Base-by-base conservation (phyloP, 2,113 vertebrate species). In the Cercocebus atys region DNA sequence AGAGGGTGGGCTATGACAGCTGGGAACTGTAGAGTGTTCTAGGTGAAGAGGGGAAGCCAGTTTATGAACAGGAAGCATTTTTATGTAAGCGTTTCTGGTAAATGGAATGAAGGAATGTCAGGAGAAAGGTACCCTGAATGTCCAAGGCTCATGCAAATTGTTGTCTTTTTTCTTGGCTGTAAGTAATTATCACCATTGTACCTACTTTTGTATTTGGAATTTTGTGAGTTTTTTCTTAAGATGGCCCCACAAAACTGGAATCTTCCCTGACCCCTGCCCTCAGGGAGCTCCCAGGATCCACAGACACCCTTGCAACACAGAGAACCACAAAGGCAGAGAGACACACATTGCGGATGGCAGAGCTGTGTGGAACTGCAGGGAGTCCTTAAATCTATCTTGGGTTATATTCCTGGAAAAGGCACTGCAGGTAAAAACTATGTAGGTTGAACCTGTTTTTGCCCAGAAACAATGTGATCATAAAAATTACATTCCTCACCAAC, bases 391-490 rank as follows among this genome's bases (percentile, higher is more conserved):
- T 87, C 70, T 83, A 79, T 78, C 88, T 84, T 79, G 73, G 59
- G 52, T 92, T 92, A 78, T 25, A 32, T 88, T 96, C 88, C 81
- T 90, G 88, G 95, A 96, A 95, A 88, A 95, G 90, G 47, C 66
- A 23, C 47, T 86, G 87, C 93, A 94, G 93, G 96, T 90, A 68
- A 93, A 79, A 97, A 57, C 6, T 50, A 80, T 78, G 83, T 38
- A 27, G 72, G 90, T 55, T 93, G 93, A 93, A 45, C 92, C 59
- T 95, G 93, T 7, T 97, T 97, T 90, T 61, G 78, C 90, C 52
- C 81, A 90, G 78, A 90, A 93, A 93, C 94, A 95, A 50, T 35
- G 45, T 79, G 84, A 85, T 95, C 23, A 73, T 80, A 38, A 76
- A 90, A 94, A 95, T 92, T 30, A 10, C 64, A 47, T 75, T 95